These are phyloP conservation scores for Falco novaeseelandiae DNA, from an alignment of 2,797 vertebrate species.

Conservation along the genomic window DNA sequence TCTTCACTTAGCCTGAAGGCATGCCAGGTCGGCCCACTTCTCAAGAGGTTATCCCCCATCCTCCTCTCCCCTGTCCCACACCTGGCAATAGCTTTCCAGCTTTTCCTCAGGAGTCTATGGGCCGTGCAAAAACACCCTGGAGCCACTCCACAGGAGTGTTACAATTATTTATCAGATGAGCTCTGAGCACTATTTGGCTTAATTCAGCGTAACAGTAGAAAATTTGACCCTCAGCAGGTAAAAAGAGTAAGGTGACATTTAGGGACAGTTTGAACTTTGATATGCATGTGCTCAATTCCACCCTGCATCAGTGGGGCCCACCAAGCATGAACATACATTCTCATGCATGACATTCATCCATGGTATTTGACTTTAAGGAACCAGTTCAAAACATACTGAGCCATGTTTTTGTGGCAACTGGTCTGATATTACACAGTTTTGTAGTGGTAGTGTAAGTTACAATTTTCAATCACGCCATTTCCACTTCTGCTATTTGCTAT, in stretches of 20 bases:
- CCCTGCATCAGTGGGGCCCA: neutral
- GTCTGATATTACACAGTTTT: neutral
- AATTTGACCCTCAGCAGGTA: neutral
- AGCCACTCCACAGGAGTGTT: neutral
- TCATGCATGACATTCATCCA: neutral
- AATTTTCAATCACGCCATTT: neutral
- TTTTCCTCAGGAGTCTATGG: conserved; percentile 1
- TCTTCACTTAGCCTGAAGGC: neutral
- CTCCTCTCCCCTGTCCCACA: neutral
- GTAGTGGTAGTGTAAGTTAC: neutral
- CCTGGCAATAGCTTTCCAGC: neutral
- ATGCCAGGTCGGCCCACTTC: neutral
- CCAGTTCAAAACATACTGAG: neutral
- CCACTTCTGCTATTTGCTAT: neutral
- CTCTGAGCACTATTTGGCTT: neutral
- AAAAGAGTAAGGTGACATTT: neutral
- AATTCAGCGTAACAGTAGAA: neutral
- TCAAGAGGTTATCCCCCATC: neutral
- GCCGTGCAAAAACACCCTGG: neutral
- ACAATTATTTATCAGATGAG: conserved; percentile 33
- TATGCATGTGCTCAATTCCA: neutral
- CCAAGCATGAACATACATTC: neutral
- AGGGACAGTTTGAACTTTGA: neutral
- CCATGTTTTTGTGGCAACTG: neutral
- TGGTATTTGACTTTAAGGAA: neutral